Percentiles rank a stretch among this genome's conserved stretches.
These are phyloP conservation scores for Hyperoplus immaculatus DNA, from an alignment of 2,797 vertebrate species.

Conservation along the genomic window DNA sequence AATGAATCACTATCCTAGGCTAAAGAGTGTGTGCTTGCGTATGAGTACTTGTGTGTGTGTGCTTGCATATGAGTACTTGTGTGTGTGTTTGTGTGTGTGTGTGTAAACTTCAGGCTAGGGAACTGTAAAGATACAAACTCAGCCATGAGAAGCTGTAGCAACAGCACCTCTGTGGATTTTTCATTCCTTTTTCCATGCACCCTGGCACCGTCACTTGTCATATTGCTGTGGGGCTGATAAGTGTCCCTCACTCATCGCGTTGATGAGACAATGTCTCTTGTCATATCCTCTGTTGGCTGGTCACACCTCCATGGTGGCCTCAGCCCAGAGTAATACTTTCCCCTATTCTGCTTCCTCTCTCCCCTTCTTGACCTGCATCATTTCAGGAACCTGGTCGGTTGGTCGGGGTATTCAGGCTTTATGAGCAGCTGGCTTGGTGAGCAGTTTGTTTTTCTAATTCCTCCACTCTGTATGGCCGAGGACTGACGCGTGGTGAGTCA, in stretches of 20 bases:
- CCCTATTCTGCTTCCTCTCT: slow-evolving; percentile 53
- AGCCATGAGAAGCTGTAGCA: slow-evolving; percentile 40
- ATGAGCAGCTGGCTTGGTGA: slow-evolving; percentile 65
- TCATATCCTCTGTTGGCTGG: slow-evolving; percentile 62
- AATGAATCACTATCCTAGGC: slow-evolving; percentile 77
- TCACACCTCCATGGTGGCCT: slow-evolving; percentile 68
- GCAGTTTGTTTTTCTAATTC: slow-evolving; percentile 70
- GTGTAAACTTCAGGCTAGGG: slow-evolving; percentile 44
- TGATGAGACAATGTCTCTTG: slow-evolving; percentile 61
- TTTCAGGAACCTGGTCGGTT: slow-evolving; percentile 43
- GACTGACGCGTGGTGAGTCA: slow-evolving; percentile 79
- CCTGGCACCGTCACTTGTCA: slow-evolving; percentile 47
- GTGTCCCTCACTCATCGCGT: slow-evolving; percentile 58
- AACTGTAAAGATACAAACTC: slow-evolving; percentile 55
- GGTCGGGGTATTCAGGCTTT: slow-evolving; percentile 44
- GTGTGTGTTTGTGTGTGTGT: slow-evolving; percentile 36
- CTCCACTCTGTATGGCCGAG: slow-evolving; percentile 50
- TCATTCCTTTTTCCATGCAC: slow-evolving; percentile 34
- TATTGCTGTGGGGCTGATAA: slow-evolving; percentile 37
- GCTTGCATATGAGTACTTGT: slow-evolving; percentile 34
- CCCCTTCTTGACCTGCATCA: slow-evolving; percentile 50
- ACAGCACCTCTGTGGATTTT: slow-evolving; percentile 24
- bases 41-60: slow-evolving; percentile 32
- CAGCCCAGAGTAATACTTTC: slow-evolving; percentile 41
- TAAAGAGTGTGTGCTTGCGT: slow-evolving; percentile 45